Evolutionary conservation across 2,888 invertebrate genomes (phyloP).

Genomic region (Auanema freiburgensis): DNA sequence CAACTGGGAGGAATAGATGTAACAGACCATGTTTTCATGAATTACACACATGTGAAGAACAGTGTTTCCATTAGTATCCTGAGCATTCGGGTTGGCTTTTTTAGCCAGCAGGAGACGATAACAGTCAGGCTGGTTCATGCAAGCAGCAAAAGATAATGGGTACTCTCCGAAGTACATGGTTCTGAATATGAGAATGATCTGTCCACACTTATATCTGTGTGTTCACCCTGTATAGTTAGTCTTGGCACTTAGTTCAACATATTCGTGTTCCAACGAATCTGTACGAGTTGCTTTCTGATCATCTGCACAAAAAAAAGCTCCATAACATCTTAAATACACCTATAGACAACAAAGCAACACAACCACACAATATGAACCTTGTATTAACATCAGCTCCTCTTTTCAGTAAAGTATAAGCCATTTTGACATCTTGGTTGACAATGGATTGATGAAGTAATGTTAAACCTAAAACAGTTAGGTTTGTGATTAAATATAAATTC

Average conservation of each 20-base stretch:
- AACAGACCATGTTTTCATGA: slow-evolving; percentile 79
- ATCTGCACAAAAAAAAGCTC: slow-evolving; percentile 91
- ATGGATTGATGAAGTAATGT: slow-evolving; percentile 85
- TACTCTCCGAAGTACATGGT: slow-evolving; percentile 99
- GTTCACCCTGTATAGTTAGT: slow-evolving; percentile 82
- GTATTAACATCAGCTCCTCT: slow-evolving; percentile 84
- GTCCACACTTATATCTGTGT: slow-evolving; percentile 70
- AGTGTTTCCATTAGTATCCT: slow-evolving; percentile 95
- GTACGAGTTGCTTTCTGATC: slow-evolving; percentile 78
- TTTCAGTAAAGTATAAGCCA: slow-evolving; percentile 91
- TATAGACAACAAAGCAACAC: background rate
- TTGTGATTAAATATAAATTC: too few species aligned
- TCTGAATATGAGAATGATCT: slow-evolving; percentile 67
- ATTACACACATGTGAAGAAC: slow-evolving; percentile 93
- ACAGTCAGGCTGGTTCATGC: slow-evolving; percentile 89
- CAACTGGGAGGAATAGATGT: background rate
- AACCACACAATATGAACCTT: slow-evolving; percentile 70
- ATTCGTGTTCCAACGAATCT: slow-evolving; percentile 85
- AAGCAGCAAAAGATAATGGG: slow-evolving; percentile 91
- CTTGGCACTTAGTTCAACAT: slow-evolving; percentile 79
- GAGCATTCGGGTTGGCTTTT: slow-evolving; percentile 83
- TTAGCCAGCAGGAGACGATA: slow-evolving; percentile 85
- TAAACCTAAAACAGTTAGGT: too few species aligned
- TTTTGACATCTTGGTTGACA: slow-evolving; percentile 94
- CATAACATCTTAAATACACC: slow-evolving; percentile 71